phyloP scores from a whole-genome alignment of 2,888 invertebrate genomes.

The Troides oblongomaculatus region DNA sequence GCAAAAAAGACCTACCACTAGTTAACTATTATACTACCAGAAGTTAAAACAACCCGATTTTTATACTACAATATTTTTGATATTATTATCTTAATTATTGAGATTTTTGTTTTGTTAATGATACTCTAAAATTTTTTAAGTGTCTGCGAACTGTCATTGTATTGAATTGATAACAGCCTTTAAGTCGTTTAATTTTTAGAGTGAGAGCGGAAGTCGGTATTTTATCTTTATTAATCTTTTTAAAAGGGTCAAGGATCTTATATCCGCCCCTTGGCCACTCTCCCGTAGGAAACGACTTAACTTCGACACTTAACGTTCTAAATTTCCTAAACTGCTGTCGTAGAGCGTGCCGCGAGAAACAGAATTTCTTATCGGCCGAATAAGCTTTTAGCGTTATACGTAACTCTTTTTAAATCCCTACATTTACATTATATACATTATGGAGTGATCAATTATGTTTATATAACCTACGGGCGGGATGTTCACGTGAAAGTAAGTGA shows the following conservation, averaged over 20 bases:
- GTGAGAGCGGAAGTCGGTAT: background rate
- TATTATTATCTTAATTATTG: too few species aligned
- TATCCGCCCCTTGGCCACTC: conserved; percentile 22
- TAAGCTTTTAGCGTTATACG: background rate
- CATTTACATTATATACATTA: too few species aligned
- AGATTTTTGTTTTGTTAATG: too few species aligned
- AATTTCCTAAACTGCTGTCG: conserved; percentile 27
- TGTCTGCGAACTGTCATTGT: background rate
- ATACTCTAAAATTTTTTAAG: too few species aligned
- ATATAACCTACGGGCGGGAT: too few species aligned
- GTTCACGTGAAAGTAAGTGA: too few species aligned
- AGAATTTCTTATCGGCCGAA: conserved; percentile 16
- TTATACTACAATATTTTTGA: too few species aligned
- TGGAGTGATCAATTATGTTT: too few species aligned
- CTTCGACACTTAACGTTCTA: conserved; percentile 28
- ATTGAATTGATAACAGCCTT: background rate
- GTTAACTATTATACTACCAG: too few species aligned
- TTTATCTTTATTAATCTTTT: background rate
- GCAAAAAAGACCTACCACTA: too few species aligned
- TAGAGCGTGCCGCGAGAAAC: conserved; percentile 14
- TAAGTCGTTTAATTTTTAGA: background rate
- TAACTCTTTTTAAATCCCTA: too few species aligned
- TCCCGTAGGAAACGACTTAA: conserved; percentile 27
- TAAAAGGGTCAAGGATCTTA: conserved; percentile 20
- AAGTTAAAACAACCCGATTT: too few species aligned